Evolutionary conservation across 1,140 invertebrate species (phyloP), one percentile per base, ranked within the genome.

Genomic region (Drosophila kohkoa): DNA sequence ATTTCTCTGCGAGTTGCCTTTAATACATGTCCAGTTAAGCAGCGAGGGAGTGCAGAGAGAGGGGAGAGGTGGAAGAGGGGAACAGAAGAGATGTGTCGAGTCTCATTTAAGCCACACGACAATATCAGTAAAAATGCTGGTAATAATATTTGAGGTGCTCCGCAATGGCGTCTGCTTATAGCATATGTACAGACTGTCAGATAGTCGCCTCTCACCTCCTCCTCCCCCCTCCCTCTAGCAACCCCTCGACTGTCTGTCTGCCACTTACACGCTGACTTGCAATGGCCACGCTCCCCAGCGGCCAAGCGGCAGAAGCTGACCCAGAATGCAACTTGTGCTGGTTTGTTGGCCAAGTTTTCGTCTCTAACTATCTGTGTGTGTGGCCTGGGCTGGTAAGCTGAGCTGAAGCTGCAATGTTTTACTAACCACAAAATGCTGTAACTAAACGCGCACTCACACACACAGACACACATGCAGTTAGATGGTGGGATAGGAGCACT

Each of bases 381-480:
- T 68, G n/a, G n/a, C n/a, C n/a, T n/a, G n/a, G 49, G 16, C 35
- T 60, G 20, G 48, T 73, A 73, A 73, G 64, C 64, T 45, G 64
- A 65, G 68, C 52, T 43, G 71, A 65, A 70, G 60, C 75, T 67
- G 78, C 79, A 86, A 87, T 87, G 82, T 87, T 86, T 87, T 87
- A 86, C 82, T 87, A 88, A 82, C 82, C 82, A 88, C 82, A 87
- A 87, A 82, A 87, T 79, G 70, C 79, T 87, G 82, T 87, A 87
- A 87, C 82, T 82, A 88, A 82, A 88, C 83, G 77, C 83, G 69
- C 57, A 32, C 77, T 55, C 73, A 72, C 73, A 43, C 13, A 62
- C 13, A 69, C 43, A 63, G 8, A 20, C 30, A 38, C 43, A 64
- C 13, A 59, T 38, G 38, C 13, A 74, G 35, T 30, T 68, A 59